Evolutionary conservation across 35 echinoderm and acorn worm species (phyloP).

Genomic region (Hemicentrotus pulcherrimus): DNA sequence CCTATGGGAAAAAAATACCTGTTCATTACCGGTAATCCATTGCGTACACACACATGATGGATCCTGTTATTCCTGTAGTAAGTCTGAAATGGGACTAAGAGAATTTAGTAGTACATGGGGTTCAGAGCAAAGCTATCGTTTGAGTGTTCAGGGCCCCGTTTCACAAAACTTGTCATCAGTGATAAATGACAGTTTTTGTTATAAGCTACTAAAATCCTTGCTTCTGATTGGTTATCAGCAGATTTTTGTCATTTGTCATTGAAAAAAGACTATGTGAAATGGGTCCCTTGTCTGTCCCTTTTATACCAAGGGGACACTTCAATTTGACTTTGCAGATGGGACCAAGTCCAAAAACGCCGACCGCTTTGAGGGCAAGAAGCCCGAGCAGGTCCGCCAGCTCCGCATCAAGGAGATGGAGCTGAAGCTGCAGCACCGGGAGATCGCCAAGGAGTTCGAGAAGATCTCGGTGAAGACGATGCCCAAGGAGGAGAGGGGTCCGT

Average conservation of each 20-base stretch:
- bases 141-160: neutral
- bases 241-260: no score
- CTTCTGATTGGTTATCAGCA: no score
- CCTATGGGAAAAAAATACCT: neutral
- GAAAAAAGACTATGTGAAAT: no score
- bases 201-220: no score
- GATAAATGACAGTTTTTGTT: no score
- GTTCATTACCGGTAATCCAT: neutral
- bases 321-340: neutral
- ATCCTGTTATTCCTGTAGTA: neutral
- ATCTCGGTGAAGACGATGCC: constrained; percentile 66
- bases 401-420: constrained; percentile 70
- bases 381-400: neutral
- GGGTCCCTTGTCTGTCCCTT: neutral
- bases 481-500: constrained; percentile 68
- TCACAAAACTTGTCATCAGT: no score
- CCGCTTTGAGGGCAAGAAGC: neutral
- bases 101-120: neutral
- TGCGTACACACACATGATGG: neutral
- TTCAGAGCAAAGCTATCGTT: neutral
- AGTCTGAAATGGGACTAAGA: neutral
- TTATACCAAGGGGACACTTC: neutral
- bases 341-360: neutral
- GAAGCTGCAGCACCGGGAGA: constrained; percentile 76
- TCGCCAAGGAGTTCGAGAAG: constrained; percentile 72